phyloP scores from a whole-genome alignment of 1,140 invertebrate genomes.

The Trichomalopsis sarcophagae region DNA sequence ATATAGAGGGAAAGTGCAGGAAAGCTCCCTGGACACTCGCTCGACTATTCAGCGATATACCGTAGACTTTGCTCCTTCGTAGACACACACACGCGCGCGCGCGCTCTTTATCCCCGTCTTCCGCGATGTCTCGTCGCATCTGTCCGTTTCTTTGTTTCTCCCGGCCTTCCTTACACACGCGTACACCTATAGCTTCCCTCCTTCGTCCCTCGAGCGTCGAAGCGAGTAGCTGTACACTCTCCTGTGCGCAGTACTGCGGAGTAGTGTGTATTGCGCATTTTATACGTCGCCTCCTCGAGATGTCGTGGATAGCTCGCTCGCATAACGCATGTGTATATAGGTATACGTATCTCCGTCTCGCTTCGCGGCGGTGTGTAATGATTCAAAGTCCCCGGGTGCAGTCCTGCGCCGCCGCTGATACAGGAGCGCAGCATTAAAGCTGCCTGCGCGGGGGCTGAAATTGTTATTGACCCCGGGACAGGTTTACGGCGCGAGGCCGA shows the following conservation, averaged over 20 bases:
- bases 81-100: not conserved
- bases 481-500: not conserved
- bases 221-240: not conserved
- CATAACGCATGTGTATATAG: not conserved
- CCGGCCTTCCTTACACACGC: not conserved
- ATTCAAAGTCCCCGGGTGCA: not conserved
- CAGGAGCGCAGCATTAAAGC: not conserved
- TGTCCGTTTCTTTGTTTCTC: not conserved
- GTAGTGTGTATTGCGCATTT: not conserved
- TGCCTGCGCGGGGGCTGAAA: not conserved
- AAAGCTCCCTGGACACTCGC: slow-evolving; percentile 5
- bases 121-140: too few species aligned
- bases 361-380: not conserved
- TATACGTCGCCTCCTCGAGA: not conserved
- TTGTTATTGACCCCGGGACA: slow-evolving; percentile 22
- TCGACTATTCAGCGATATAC: not conserved
- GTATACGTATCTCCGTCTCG: not conserved
- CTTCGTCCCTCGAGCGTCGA: not conserved
- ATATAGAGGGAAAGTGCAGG: not conserved
- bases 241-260: too few species aligned
- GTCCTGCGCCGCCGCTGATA: too few species aligned
- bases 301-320: not conserved
- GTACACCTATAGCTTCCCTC: not conserved
- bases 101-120: too few species aligned
- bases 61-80: not conserved